Percentiles rank a stretch among this genome's conserved stretches.
Conservation (phyloP, 2,797 vertebrate species). For the Micropoecilia bifurca region DNA sequence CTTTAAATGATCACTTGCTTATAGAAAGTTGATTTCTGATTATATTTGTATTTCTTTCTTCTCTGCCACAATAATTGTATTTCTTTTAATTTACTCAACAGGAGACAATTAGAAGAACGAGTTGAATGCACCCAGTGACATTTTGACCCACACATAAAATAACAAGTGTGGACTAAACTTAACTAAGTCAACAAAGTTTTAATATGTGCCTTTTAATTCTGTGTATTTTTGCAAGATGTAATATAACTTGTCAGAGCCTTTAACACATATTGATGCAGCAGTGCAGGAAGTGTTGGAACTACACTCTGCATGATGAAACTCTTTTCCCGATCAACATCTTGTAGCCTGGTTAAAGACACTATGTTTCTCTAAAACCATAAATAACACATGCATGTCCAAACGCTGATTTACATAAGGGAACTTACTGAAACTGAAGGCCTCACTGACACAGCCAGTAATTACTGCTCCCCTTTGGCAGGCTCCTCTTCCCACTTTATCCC, state of each 20-base stretch:
- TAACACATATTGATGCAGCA: background rate
- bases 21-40: background rate
- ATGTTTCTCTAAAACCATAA: slow-evolving; percentile 11
- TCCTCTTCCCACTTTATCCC: slow-evolving; percentile 33
- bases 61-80: background rate
- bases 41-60: background rate
- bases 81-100: background rate
- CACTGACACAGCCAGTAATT: slow-evolving; percentile 36
- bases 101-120: background rate
- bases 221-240: background rate
- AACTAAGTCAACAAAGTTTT: background rate
- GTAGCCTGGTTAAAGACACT: slow-evolving; percentile 13
- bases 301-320: background rate
- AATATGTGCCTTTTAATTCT: background rate
- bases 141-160: background rate
- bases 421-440: slow-evolving; percentile 11
- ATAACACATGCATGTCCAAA: background rate
- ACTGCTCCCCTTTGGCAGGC: slow-evolving; percentile 32
- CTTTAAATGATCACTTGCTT: background rate
- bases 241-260: background rate
- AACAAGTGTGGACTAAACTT: background rate
- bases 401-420: background rate
- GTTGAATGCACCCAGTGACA: background rate
- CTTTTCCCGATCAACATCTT: background rate
- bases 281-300: background rate